Base-by-base conservation (phyloP, 2,888 invertebrate genomes). In the Archips crataeganus region DNA sequence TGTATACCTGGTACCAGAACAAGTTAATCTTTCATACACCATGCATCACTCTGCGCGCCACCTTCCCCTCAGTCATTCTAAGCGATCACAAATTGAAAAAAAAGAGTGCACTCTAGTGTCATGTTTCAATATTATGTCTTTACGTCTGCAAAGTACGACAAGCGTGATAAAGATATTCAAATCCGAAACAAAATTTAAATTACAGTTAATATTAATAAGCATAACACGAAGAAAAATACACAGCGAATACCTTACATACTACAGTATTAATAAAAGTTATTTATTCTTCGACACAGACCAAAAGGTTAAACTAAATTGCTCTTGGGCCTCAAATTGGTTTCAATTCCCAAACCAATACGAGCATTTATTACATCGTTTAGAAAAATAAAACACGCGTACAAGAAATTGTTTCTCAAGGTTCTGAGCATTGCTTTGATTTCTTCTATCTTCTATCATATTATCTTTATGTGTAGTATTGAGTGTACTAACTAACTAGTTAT, bases 331-430 rank as follows among this genome's bases (percentile, higher is more conserved):
- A 65, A 70, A 65, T 47, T 64, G 51, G 64, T 70, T 70, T 61
- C 51, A 60, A 74, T 69, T 74, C 69, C 73, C 73, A 49, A 23
- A 69, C 69, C 70, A 74, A 74, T 70, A 60, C 15, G 42, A 9
- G 60, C 51, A 70, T 74, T 49, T 65, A 70, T 61, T 61, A 54
- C 49, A 34, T 45, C 45, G 59, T 59, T 65, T 65, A 49, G n/a
- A 68, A 47, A 39, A 39, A 73, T 62, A 63, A 54, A 49, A 64
- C 15, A 64, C 5, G 9, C 34, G 11, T 36, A 34, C n/a, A 59
- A 39, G 47, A 32, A 36, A 71, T 36, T 65, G 63, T 34, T 63
- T 36, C 34, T 45, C 32, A 45, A 57, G 15, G 9, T 66, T 54
- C 11, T n/a, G 36, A 60, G 45, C n/a, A 32, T 36, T 62, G 45